phyloP scores from a whole-genome alignment of 2,888 invertebrate species.

The Caenorhabditis doughertyi region DNA sequence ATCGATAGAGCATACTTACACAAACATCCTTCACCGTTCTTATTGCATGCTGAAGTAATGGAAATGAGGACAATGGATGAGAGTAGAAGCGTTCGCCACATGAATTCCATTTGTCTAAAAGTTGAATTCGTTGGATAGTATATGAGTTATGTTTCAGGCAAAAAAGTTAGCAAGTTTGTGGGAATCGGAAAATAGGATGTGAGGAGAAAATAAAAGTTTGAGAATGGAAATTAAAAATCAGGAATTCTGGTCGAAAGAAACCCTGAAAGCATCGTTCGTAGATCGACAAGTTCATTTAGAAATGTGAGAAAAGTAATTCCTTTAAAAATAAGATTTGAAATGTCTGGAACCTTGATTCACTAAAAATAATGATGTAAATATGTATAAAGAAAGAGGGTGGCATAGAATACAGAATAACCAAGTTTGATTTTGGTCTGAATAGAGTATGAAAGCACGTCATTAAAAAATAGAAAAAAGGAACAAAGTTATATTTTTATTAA shows the following conservation, averaged over 20 bases:
- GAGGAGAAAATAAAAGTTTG: neutral
- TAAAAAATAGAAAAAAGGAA: neutral
- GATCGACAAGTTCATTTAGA: neutral
- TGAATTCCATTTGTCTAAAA: constrained; percentile 35
- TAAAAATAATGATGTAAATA: too few relatives aligned
- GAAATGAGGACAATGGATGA: constrained; percentile 30
- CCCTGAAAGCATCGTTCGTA: neutral
- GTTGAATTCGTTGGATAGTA: neutral
- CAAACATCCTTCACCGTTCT: constrained; percentile 52
- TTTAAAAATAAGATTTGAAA: neutral
- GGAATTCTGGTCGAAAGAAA: neutral
- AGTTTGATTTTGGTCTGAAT: constrained; percentile 7
- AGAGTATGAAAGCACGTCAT: constrained; percentile 13
- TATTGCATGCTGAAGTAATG: constrained; percentile 37
- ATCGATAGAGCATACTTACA: constrained; percentile 15
- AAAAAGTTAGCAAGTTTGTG: neutral
- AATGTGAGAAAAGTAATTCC: neutral
- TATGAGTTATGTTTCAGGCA: constrained; percentile 4
- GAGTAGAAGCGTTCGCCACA: constrained; percentile 53
- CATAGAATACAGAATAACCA: neutral
- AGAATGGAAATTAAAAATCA: neutral
- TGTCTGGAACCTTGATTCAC: constrained; percentile 14
- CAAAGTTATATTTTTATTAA: too few relatives aligned
- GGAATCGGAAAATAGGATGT: neutral
- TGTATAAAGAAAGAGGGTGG: constrained; percentile 10